Evolutionary conservation across 2,888 invertebrate genomes (phyloP).

Genomic region (Argyra leucocephala): DNA sequence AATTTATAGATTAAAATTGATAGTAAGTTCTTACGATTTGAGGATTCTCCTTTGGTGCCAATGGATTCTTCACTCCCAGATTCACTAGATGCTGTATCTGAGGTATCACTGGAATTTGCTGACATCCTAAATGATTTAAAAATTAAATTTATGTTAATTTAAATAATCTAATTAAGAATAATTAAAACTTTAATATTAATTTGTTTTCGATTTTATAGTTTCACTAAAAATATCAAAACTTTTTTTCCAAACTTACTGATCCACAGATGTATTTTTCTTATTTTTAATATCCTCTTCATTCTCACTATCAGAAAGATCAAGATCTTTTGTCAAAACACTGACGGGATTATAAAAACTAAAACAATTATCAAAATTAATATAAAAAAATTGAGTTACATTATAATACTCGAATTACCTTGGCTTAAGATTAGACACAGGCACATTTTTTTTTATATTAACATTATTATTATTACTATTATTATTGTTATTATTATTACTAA

Average conservation of each 20-base stretch:
- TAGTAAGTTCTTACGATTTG: conserved; percentile 20
- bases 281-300: conserved; percentile 51
- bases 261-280: conserved; percentile 28
- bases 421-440: conserved; percentile 31
- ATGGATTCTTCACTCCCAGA: conserved; percentile 40
- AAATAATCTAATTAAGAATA: conserved; percentile 15
- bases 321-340: conserved; percentile 56
- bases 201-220: too few relatives aligned
- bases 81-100: conserved; percentile 40
- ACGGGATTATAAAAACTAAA: conserved; percentile 28
- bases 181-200: too few relatives aligned
- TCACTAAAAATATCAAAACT: background rate
- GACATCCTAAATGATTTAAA: conserved; percentile 39
- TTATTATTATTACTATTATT: background rate
- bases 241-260: conserved; percentile 34
- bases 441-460: background rate
- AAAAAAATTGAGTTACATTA: too few relatives aligned
- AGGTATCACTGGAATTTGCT: conserved; percentile 49
- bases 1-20: background rate
- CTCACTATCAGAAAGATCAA: conserved; percentile 70
- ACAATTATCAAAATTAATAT: background rate
- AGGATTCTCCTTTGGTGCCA: conserved; percentile 33
- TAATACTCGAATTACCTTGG: conserved; percentile 27
- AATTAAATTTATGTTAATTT: conserved; percentile 6
- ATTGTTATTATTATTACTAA: background rate